Conservation (phyloP, 2,113 vertebrate species). For the Procavia capensis region DNA sequence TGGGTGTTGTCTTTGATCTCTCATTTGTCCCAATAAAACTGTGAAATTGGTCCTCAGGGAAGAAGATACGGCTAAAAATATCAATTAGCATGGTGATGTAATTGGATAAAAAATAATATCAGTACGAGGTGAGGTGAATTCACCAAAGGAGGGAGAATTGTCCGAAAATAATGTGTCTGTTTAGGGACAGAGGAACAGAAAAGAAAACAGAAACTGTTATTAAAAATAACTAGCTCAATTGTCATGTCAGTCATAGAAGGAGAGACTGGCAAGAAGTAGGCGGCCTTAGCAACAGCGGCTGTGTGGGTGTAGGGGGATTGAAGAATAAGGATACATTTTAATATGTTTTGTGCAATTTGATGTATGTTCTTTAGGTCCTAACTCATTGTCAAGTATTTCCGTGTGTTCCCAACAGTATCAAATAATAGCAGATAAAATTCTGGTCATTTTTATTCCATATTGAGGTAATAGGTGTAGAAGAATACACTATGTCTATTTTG, state of each 20-base stretch:
- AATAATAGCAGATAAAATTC: not conserved
- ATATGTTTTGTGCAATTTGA: not conserved
- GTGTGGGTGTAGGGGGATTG: not conserved
- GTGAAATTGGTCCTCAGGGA: not conserved
- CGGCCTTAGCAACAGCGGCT: not conserved
- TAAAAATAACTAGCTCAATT: not conserved
- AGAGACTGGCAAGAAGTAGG: not conserved
- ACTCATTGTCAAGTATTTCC: not conserved
- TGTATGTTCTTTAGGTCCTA: not conserved
- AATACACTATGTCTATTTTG: not conserved
- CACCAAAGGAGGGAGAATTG: not conserved
- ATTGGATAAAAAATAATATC: slow-evolving; percentile 14
- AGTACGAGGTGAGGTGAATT: slow-evolving; percentile 11
- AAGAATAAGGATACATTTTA: not conserved
- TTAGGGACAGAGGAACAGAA: not conserved
- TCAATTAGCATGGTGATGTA: not conserved
- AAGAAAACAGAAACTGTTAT: not conserved
- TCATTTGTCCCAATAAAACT: not conserved
- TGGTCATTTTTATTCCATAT: not conserved
- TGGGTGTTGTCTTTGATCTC: not conserved
- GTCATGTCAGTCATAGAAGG: not conserved
- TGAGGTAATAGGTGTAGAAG: not conserved
- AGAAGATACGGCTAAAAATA: slow-evolving; percentile 11
- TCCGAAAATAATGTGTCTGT: not conserved
- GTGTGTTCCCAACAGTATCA: not conserved